phyloP scores from a whole-genome alignment of 2,797 vertebrate species.

The Carapus acus region DNA sequence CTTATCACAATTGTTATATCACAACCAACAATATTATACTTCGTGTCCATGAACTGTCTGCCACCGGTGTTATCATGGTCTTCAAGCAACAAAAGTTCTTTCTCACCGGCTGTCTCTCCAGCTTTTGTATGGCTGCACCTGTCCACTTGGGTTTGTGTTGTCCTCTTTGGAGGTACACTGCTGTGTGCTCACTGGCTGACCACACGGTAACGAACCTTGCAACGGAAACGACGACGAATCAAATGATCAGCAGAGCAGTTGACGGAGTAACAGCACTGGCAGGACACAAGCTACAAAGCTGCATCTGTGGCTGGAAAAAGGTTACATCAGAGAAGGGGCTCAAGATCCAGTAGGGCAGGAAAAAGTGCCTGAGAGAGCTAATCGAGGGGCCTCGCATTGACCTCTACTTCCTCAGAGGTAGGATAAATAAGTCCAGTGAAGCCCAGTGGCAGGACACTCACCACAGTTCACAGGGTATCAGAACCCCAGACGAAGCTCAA shows the following conservation, averaged over 20 bases:
- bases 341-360: conserved; percentile 27
- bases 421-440: conserved; percentile 30
- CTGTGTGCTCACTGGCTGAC: conserved; percentile 1
- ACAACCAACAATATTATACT: too few relatives aligned
- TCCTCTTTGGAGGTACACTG: too few relatives aligned
- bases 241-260: conserved; percentile 1
- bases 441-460: conserved; percentile 14
- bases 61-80: too few relatives aligned
- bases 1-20: too few relatives aligned
- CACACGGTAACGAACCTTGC: conserved; percentile 8
- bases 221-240: conserved; percentile 10
- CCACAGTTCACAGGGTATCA: conserved; percentile 32
- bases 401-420: conserved; percentile 25
- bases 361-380: conserved; percentile 16
- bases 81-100: too few relatives aligned
- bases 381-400: conserved; percentile 24
- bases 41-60: too few relatives aligned
- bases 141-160: too few relatives aligned
- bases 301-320: conserved; percentile 31
- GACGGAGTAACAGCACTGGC: conserved; percentile 6
- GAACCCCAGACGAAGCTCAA: conserved; percentile 11
- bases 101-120: too few relatives aligned
- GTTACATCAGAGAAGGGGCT: conserved; percentile 17
- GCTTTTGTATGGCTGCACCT: too few relatives aligned
- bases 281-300: conserved; percentile 21